A percentile compares a stretch with the other conserved stretches of the same genome.
These are phyloP conservation scores for Diadegma fenestrale DNA, from an alignment of 2,888 invertebrate species.

Conservation along the genomic window DNA sequence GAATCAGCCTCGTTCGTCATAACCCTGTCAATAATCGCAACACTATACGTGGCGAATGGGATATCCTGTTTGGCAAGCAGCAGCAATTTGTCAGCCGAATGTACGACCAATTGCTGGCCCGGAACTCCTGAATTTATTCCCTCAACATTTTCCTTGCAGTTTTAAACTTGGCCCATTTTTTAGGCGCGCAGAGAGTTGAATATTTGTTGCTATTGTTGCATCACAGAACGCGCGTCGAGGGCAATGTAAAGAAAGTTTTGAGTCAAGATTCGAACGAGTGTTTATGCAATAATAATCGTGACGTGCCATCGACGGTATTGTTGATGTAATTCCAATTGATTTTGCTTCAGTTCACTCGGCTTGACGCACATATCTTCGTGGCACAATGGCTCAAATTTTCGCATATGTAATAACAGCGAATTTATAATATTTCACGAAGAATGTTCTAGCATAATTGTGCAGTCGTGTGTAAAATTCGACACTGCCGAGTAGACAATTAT, in stretches of 20 bases:
- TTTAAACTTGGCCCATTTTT: neutral
- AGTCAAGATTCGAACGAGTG: neutral
- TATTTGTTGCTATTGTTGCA: neutral
- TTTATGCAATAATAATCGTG: neutral
- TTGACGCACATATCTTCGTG: neutral
- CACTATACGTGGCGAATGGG: constrained; percentile 20
- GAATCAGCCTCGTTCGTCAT: constrained; percentile 51
- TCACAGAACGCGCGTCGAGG: neutral
- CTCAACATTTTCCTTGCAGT: neutral
- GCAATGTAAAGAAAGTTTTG: neutral
- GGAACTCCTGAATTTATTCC: neutral
- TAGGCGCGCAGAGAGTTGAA: neutral
- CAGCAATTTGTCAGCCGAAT: constrained; percentile 27
- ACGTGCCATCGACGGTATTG: neutral
- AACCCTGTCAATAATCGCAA: constrained; percentile 47
- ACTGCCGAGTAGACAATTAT: neutral
- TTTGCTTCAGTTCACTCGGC: neutral
- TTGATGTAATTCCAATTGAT: constrained; percentile 1
- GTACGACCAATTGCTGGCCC: neutral
- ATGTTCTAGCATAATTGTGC: neutral
- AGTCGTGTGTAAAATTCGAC: constrained; percentile 8
- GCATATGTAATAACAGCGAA: neutral
- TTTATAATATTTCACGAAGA: neutral
- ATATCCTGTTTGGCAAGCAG: constrained; percentile 25
- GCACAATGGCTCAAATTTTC: neutral